Conservation (phyloP, 2,888 invertebrate genomes). For the Lasioglossum villosulum region DNA sequence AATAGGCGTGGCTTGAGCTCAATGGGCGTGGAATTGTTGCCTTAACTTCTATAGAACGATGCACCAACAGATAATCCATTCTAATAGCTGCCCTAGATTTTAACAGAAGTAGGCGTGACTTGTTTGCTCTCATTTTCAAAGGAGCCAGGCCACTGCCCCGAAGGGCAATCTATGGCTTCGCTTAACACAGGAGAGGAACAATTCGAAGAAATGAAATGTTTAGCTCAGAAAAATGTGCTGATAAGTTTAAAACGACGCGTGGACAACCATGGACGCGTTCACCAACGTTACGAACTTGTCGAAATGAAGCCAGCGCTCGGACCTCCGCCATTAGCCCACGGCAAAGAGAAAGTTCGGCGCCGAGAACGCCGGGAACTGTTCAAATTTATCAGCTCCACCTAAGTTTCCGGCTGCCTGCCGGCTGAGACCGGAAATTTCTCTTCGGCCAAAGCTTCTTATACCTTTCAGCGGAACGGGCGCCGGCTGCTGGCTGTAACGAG, state of each 20-base stretch:
- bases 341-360: conserved; percentile 36
- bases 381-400: conserved; percentile 46
- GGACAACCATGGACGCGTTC: not conserved
- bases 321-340: conserved; percentile 27
- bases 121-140: not conserved
- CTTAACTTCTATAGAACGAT: not conserved
- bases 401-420: conserved; percentile 44
- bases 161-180: not conserved
- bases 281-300: not conserved
- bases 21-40: not conserved
- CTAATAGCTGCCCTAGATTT: too few species aligned
- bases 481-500: conserved; percentile 34
- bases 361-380: conserved; percentile 15
- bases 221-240: not conserved
- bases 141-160: too few species aligned
- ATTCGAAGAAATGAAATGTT: not conserved
- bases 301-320: conserved; percentile 27
- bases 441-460: conserved; percentile 52
- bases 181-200: not conserved
- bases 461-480: conserved; percentile 42
- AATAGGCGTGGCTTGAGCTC: not conserved
- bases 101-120: not conserved
- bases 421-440: conserved; percentile 52
- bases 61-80: not conserved
- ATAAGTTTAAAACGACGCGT: not conserved